Evolutionary conservation across 2,888 invertebrate species (phyloP), one percentile per base, ranked within the genome.

Genomic region (Drosophila limbata): DNA sequence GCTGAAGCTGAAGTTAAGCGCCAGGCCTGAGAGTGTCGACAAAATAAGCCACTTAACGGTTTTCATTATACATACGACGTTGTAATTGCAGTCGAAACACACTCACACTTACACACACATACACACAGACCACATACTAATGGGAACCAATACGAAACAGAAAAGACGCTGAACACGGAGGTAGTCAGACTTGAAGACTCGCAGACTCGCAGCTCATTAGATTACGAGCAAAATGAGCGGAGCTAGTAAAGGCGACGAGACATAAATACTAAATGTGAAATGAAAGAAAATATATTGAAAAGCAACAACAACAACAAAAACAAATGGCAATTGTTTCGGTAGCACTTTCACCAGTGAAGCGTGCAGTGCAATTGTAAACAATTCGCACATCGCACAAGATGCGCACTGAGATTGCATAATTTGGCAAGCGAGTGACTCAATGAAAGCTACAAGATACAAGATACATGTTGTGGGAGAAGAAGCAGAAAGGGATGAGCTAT

Each of bases 1-100:
- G 66, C 84, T 60, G 67, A 62, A 64, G 73, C 59, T 53, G 75
- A 39, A 70, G 72, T 59, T 55, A 9, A 37, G 63, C 59, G 52
- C 70, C 57, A 70, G 67, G 47, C 60, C 64, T 69, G 64, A 74
- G 83, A 69, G 69, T 71, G 79, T 69, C 77, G 84, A 77, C 84
- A 76, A 84, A 84, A 84, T 84, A 86, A 84, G 84, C 84, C 86
- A 86, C 79, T 84, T 84, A 84, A 84, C 84, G 84, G 84, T 86
- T 69, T 81, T 75, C 77, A 84, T 84, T 84, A 86, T 57, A 69
- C 51, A 62, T 63, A 63, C 40, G 55, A 65, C 52, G 57, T 40
- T 69, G 61, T 83, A 85, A 85, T 85, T 83, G 85, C 74, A 73
- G 50, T 67, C 66, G 71, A 75, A 65, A 67, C 40, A 62, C 56